Conservation (phyloP, 2,113 vertebrate species). For the Ophiodon elongatus region DNA sequence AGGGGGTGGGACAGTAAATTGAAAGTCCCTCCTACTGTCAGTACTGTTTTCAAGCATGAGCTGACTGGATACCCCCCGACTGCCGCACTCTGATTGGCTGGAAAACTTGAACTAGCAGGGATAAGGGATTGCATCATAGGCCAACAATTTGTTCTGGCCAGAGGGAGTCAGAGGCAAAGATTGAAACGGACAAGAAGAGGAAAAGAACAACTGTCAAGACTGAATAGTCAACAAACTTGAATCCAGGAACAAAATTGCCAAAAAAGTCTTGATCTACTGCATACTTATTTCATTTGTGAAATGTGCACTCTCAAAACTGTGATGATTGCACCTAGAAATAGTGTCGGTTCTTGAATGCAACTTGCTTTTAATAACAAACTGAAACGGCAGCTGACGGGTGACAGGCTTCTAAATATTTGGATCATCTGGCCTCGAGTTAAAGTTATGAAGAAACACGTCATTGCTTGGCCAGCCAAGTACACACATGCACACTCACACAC, state of each 20-base stretch:
- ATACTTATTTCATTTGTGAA: not conserved
- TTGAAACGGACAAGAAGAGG: constrained; percentile 23
- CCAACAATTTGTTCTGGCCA: constrained; percentile 76
- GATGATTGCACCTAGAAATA: not conserved
- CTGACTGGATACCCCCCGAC: constrained; percentile 64
- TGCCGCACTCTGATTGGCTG: constrained; percentile 73
- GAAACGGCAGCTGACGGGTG: not conserved
- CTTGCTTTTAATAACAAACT: not conserved
- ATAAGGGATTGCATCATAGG: constrained; percentile 79
- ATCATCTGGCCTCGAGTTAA: constrained; percentile 39
- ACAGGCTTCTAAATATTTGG: constrained; percentile 14
- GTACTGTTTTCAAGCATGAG: constrained; percentile 65
- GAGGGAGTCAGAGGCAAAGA: constrained; percentile 50
- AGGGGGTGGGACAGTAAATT: constrained; percentile 62
- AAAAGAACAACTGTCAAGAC: not conserved
- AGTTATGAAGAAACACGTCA: constrained; percentile 23
- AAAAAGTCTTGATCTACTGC: not conserved
- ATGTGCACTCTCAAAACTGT: not conserved
- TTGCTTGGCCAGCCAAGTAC: constrained; percentile 4
- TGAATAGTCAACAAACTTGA: not conserved
- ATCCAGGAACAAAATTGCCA: not conserved
- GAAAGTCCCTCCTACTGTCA: constrained; percentile 73
- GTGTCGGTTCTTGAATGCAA: not conserved
- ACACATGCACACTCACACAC: constrained; percentile 3
- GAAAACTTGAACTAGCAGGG: constrained; percentile 53